These are phyloP conservation scores for Harpegnathos saltator DNA, from an alignment of 1,140 invertebrate genomes.

Conservation along the genomic window DNA sequence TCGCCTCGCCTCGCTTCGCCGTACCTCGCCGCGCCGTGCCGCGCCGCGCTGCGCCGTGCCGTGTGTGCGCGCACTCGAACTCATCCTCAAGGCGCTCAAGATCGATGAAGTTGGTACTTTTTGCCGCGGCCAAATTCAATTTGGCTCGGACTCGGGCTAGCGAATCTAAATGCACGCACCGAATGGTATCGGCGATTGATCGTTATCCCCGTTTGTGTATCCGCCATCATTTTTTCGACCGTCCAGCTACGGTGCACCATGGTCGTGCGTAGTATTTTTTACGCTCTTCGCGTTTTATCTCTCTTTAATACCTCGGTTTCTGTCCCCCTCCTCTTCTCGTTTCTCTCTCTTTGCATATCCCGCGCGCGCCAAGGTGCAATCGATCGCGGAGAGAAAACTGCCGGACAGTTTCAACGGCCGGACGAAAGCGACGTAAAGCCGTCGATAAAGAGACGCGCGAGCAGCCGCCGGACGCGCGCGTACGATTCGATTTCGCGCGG, in stretches of 20 bases:
- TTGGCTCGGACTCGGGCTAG: conserved; percentile 41
- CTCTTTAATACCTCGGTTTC: not conserved
- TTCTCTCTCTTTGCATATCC: not conserved
- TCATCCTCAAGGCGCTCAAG: conserved; percentile 45
- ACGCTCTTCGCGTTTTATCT: not conserved
- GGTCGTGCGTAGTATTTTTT: not conserved
- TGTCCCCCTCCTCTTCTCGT: no score
- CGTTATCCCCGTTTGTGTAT: conserved; percentile 21
- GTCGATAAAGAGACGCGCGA: conserved; percentile 46
- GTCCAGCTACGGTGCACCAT: not conserved
- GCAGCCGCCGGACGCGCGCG: conserved; percentile 11
- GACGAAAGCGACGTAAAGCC: conserved; percentile 7
- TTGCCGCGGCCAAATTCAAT: conserved; percentile 56
- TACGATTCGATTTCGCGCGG: conserved; percentile 44
- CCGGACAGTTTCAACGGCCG: not conserved
- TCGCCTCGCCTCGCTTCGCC: not conserved
- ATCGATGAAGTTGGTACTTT: conserved; percentile 60
- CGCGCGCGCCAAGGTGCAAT: not conserved
- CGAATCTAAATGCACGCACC: conserved; percentile 51
- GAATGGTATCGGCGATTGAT: conserved; percentile 36
- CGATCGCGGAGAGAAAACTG: not conserved
- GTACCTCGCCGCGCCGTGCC: no score
- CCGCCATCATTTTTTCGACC: conserved; percentile 7
- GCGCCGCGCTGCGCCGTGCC: not conserved
- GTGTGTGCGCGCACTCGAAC: not conserved